Conservation (phyloP, 2,797 vertebrate genomes). For the Typhlichthys eigenmanni region DNA sequence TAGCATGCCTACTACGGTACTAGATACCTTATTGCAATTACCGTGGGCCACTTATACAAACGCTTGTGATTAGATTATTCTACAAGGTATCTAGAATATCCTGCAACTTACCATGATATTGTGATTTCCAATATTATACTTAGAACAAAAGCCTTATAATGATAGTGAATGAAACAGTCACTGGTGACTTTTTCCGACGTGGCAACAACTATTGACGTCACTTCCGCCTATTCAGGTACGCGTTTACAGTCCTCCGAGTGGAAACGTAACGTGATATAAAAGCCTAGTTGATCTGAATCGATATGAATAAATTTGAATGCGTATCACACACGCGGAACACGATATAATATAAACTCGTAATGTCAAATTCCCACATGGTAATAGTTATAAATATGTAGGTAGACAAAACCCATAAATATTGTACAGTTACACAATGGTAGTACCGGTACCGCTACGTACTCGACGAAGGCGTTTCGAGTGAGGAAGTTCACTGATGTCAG, state of each 20-base stretch:
- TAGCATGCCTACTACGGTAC: too few relatives aligned
- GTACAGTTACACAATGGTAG: not conserved
- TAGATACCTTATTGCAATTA: too few relatives aligned
- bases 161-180: not conserved
- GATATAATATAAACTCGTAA: too few relatives aligned
- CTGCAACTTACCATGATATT: conserved; percentile 50
- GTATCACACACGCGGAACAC: too few relatives aligned
- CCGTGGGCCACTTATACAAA: not conserved
- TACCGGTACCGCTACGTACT: not conserved
- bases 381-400: too few relatives aligned
- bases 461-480: too few relatives aligned
- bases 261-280: conserved; percentile 14
- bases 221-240: conserved; percentile 34
- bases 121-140: not conserved
- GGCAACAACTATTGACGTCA: conserved; percentile 62
- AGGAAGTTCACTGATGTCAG: too few relatives aligned
- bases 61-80: rapidly evolving
- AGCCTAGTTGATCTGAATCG: too few relatives aligned
- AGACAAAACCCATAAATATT: too few relatives aligned
- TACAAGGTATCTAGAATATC: rapidly evolving
- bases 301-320: too few relatives aligned
- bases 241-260: conserved; percentile 13
- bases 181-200: conserved; percentile 64
- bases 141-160: rapidly evolving
- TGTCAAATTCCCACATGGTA: too few relatives aligned